These are phyloP conservation scores for Cydia fagiglandana DNA, from an alignment of 1,140 invertebrate genomes.

Conservation along the genomic window DNA sequence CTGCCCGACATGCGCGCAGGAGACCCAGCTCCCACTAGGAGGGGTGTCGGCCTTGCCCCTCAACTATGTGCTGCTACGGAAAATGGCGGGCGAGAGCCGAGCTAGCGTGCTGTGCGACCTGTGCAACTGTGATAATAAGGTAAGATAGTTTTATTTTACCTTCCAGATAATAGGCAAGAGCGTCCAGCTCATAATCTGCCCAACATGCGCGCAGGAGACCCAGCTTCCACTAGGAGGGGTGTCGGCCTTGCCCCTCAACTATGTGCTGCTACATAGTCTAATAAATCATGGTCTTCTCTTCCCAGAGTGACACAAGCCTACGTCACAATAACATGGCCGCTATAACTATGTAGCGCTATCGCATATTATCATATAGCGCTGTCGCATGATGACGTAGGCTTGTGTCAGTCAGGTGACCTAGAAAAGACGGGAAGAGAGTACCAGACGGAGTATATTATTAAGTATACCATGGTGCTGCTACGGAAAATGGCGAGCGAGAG, in stretches of 20 bases:
- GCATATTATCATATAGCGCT: too few species aligned
- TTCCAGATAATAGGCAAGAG: constrained; percentile 65
- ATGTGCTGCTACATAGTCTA: constrained; percentile 79
- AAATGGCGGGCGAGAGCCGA: constrained; percentile 73
- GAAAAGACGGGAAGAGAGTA: too few species aligned
- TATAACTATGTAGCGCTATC: too few species aligned
- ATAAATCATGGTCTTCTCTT: too few species aligned
- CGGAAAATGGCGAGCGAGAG: constrained; percentile 77
- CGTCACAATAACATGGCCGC: too few species aligned
- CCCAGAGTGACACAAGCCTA: too few species aligned
- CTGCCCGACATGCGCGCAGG: constrained; percentile 78
- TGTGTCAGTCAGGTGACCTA: too few species aligned
- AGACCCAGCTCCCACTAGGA: constrained; percentile 74
- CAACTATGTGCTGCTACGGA: constrained; percentile 80
- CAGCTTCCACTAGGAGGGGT: constrained; percentile 77
- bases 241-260: constrained; percentile 79
- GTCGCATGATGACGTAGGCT: too few species aligned
- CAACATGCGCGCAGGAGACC: constrained; percentile 76
- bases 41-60: constrained; percentile 79
- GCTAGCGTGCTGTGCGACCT: constrained; percentile 80
- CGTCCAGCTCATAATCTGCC: constrained; percentile 75
- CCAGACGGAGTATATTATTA: too few species aligned
- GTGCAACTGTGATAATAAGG: constrained; percentile 79
- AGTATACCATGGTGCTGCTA: too few species aligned
- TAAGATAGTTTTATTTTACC: constrained; percentile 38